Evolutionary conservation across 2,113 vertebrate genomes (phyloP).

Genomic region (Gavia stellata): DNA sequence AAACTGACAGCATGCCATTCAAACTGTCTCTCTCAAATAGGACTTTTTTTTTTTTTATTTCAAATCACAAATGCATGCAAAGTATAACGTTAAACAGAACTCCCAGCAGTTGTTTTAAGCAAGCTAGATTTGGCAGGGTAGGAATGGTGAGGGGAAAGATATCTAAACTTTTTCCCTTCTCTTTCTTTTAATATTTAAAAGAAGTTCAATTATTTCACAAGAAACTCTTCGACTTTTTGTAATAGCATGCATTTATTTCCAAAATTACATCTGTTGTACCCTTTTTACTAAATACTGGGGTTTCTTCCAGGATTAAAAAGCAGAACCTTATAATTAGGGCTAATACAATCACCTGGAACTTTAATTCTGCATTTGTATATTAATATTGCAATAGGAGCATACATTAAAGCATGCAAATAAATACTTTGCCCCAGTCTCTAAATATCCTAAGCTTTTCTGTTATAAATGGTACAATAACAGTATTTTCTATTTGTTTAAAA

Average conservation of each 20-base stretch:
- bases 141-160: background rate
- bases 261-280: background rate
- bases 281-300: background rate
- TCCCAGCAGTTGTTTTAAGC: conserved; percentile 53
- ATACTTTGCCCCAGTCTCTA: background rate
- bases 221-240: background rate
- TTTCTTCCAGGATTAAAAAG: background rate
- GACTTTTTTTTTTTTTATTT: conserved; percentile 48
- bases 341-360: background rate
- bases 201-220: background rate
- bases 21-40: conserved; percentile 78
- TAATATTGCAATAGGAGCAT: background rate
- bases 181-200: background rate
- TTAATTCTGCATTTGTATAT: background rate
- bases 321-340: background rate
- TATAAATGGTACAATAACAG: conserved; percentile 36
- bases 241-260: background rate
- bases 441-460: conserved; percentile 23
- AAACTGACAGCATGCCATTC: conserved; percentile 92
- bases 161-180: background rate
- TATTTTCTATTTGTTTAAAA: conserved; percentile 56
- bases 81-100: conserved; percentile 74
- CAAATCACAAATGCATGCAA: conserved; percentile 86
- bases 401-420: background rate
- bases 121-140: background rate